phyloP scores from a whole-genome alignment of 2,888 invertebrate species.

The Acrobasis consociella region DNA sequence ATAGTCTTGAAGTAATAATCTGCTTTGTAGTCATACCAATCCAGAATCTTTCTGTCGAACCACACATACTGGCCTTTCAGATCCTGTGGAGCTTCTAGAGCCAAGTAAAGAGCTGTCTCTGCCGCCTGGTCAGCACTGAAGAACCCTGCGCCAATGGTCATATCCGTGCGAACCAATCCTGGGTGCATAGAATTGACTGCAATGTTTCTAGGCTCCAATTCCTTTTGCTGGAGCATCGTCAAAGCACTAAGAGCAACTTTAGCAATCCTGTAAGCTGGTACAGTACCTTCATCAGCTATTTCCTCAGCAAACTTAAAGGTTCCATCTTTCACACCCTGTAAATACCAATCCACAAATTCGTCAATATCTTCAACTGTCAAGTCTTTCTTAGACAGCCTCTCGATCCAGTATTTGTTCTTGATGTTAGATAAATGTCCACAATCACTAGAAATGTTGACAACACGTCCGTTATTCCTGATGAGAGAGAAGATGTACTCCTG shows the following conservation, averaged over 20 bases:
- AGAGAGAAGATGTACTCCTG: conserved; percentile 77
- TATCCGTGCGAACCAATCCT: conserved; percentile 89
- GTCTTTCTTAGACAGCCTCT: conserved; percentile 50
- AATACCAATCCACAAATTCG: conserved; percentile 84
- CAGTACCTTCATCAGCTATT: conserved; percentile 75
- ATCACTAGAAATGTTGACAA: conserved; percentile 88
- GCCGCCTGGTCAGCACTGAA: conserved; percentile 81
- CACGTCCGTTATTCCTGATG: conserved; percentile 85
- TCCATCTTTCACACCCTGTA: conserved; percentile 63
- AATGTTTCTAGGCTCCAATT: conserved; percentile 82
- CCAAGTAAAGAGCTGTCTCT: conserved; percentile 78
- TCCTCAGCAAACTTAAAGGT: conserved; percentile 50
- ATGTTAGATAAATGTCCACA: conserved; percentile 84
- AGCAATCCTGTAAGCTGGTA: conserved; percentile 85
- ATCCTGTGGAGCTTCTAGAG: conserved; percentile 70
- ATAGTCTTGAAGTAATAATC: conserved; percentile 58
- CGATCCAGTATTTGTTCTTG: conserved; percentile 68
- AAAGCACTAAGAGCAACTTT: conserved; percentile 88
- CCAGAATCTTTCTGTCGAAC: conserved; percentile 78
- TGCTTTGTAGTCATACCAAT: conserved; percentile 76
- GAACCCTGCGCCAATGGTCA: conserved; percentile 85
- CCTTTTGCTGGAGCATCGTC: conserved; percentile 85
- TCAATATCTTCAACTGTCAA: conserved; percentile 54
- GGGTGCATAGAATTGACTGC: conserved; percentile 85
- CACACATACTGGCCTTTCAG: conserved; percentile 86